These are phyloP conservation scores for Diacarnus erythraeanus DNA, from an alignment of 37 sponge, comb jelly and placozoan genomes.

Conservation along the genomic window DNA sequence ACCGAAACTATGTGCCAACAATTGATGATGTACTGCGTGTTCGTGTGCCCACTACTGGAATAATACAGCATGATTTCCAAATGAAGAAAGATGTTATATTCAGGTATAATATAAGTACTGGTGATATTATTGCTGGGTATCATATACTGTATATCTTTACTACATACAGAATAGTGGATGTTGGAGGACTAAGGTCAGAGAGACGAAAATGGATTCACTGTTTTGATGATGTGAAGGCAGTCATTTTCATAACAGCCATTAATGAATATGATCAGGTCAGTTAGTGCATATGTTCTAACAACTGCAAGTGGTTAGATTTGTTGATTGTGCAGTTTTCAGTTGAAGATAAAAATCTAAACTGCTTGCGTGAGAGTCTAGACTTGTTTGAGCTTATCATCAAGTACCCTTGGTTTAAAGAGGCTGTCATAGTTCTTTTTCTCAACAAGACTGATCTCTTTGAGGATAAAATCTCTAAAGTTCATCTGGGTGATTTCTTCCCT, in stretches of 20 bases:
- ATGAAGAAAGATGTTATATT: constrained; percentile 83
- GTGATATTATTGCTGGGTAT: neutral
- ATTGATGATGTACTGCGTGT: constrained; percentile 90
- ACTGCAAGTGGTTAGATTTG: too few relatives aligned
- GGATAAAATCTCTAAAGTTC: constrained; percentile 84
- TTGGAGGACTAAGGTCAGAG: constrained; percentile 98
- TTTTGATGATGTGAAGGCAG: constrained; percentile 94
- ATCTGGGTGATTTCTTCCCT: constrained; percentile 89
- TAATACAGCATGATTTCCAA: constrained; percentile 83
- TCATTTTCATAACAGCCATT: constrained; percentile 90
- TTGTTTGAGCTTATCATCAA: constrained; percentile 83
- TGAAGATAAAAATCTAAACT: constrained; percentile 65
- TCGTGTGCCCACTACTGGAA: constrained; percentile 92
- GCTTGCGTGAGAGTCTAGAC: constrained; percentile 90
- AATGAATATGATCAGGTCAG: constrained; percentile 88
- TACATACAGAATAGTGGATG: constrained; percentile 91
- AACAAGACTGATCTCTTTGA: constrained; percentile 96
- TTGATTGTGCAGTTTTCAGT: constrained; percentile 36
- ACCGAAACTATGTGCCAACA: constrained; percentile 73
- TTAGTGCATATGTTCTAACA: neutral
- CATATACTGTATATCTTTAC: constrained; percentile 16
- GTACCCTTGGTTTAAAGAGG: constrained; percentile 92
- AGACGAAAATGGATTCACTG: constrained; percentile 98
- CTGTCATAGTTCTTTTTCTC: constrained; percentile 91
- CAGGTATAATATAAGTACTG: constrained; percentile 49